Percentiles rank a stretch among this genome's conserved stretches.
Conservation (phyloP, 2,888 invertebrate genomes). For the Gortyna flavago region DNA sequence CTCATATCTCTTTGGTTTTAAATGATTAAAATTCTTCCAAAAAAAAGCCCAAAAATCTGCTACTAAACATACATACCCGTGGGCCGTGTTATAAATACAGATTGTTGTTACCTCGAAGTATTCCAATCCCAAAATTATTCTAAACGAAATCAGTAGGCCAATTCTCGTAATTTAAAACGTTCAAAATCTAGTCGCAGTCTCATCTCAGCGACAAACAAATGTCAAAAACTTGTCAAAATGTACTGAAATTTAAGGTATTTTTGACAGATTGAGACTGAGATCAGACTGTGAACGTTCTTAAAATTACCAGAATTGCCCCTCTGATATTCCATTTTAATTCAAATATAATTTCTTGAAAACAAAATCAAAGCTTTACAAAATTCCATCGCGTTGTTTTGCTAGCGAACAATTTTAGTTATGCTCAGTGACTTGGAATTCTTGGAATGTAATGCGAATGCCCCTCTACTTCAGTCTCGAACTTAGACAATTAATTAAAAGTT, state of each 20-base stretch:
- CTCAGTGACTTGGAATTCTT: slow-evolving; percentile 77
- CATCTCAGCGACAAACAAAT: too few relatives aligned
- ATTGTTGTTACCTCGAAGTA: slow-evolving; percentile 32
- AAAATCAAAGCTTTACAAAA: slow-evolving; percentile 70
- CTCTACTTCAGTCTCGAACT: slow-evolving; percentile 73
- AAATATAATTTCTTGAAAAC: slow-evolving; percentile 62
- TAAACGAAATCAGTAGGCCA: slow-evolving; percentile 39
- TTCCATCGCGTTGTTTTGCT: slow-evolving; percentile 73
- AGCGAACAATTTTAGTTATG: slow-evolving; percentile 79
- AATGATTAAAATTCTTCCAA: neutral
- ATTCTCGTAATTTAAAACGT: too few relatives aligned
- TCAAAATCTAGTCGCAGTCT: too few relatives aligned
- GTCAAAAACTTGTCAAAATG: too few relatives aligned
- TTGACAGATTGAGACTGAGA: too few relatives aligned
- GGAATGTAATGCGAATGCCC: slow-evolving; percentile 75
- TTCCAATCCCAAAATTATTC: slow-evolving; percentile 24
- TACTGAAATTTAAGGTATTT: too few relatives aligned
- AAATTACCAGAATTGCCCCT: too few relatives aligned
- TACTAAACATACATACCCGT: neutral
- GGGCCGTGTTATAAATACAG: slow-evolving; percentile 1
- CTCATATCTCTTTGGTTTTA: neutral
- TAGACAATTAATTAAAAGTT: slow-evolving; percentile 85
- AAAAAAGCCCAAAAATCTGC: neutral
- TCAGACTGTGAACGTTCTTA: too few relatives aligned
- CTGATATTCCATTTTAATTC: slow-evolving; percentile 51